Evolutionary conservation across 2,888 invertebrate species (phyloP).

Genomic region (Orchestes rusci): DNA sequence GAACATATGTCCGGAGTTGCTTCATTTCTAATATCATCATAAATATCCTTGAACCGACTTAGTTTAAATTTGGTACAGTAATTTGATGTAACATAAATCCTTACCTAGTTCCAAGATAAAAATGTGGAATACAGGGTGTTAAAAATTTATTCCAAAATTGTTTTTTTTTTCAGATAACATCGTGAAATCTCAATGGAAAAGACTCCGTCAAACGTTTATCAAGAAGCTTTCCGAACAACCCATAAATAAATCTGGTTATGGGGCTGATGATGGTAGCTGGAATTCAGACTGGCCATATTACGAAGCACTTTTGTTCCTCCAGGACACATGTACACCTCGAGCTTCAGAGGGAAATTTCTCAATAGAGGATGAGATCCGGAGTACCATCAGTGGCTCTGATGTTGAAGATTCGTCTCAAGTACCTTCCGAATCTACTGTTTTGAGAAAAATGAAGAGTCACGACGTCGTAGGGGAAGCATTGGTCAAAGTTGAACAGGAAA

Average conservation of each 20-base stretch:
- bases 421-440: conserved; percentile 1
- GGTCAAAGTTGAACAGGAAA: conserved; percentile 1
- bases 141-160: too few species aligned
- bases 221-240: conserved; percentile 1
- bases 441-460: too few species aligned
- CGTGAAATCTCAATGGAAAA: conserved; percentile 1
- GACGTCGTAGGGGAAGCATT: conserved; percentile 1
- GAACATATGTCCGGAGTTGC: too few species aligned
- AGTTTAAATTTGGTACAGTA: too few species aligned
- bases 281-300: not conserved
- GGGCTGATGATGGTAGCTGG: conserved; percentile 2
- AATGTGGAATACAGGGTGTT: too few species aligned
- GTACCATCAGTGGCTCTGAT: not conserved
- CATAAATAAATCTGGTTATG: conserved; percentile 2
- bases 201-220: conserved; percentile 2
- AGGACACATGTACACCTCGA: not conserved
- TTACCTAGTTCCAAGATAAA: too few species aligned
- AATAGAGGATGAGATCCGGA: not conserved
- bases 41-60: too few species aligned
- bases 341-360: conserved; percentile 3
- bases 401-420: not conserved
- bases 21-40: too few species aligned
- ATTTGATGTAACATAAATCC: too few species aligned
- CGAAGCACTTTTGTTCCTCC: not conserved
- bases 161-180: too few species aligned